Conservation (phyloP, 2,113 vertebrate species). For the Glareola pratincola region DNA sequence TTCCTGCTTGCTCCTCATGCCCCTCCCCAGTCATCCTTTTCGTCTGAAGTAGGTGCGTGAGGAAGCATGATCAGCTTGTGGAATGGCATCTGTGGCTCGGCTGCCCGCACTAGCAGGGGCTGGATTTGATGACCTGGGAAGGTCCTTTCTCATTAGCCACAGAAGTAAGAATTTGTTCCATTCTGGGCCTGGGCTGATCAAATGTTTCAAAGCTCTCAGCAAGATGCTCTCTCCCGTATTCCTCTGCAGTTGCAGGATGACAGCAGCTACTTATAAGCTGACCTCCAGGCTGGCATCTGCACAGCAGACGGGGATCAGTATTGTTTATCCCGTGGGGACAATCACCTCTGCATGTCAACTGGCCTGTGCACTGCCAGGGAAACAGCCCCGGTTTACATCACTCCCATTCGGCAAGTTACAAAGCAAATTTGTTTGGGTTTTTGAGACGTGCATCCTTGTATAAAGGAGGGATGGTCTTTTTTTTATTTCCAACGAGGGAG, state of each 20-base stretch:
- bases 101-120: background rate
- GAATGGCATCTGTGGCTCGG: background rate
- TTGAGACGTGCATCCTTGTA: background rate
- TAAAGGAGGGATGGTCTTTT: background rate
- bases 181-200: background rate
- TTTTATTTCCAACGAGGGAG: background rate
- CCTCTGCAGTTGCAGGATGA: background rate
- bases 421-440: background rate
- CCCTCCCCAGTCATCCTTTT: background rate
- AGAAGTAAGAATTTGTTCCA: background rate
- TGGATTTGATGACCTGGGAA: background rate
- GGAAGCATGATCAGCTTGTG: accelerated
- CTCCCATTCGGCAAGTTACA: background rate
- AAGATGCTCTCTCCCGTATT: background rate
- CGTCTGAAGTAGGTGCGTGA: background rate
- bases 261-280: background rate
- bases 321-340: background rate
- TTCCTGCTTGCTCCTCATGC: background rate
- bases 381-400: background rate
- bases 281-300: background rate
- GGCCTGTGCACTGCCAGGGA: background rate
- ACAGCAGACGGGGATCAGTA: background rate
- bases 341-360: background rate
- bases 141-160: background rate
- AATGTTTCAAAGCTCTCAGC: background rate